Percentiles rank a stretch among this genome's conserved stretches.
Conservation (phyloP, 2,797 vertebrate species). For the Malacoraja senta region DNA sequence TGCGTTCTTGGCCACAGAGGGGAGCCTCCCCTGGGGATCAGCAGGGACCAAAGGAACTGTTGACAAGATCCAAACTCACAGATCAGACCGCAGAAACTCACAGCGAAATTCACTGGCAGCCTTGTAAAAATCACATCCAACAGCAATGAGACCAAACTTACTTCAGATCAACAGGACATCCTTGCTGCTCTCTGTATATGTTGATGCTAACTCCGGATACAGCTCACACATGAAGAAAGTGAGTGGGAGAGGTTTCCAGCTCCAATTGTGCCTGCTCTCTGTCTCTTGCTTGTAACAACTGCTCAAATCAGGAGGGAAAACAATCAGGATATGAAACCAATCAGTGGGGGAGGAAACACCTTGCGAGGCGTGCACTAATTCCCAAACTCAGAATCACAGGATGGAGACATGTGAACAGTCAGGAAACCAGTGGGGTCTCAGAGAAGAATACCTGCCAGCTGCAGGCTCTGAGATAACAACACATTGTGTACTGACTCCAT, state of each 20-base stretch:
- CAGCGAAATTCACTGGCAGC: neutral
- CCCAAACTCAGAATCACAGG: slow-evolving; percentile 23
- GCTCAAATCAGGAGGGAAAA: neutral
- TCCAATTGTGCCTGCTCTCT: neutral
- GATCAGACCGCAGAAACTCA: neutral
- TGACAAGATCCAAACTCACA: neutral
- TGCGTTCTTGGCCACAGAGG: neutral
- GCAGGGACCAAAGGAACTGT: neutral
- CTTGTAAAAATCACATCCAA: neutral
- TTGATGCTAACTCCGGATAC: neutral
- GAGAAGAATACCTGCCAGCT: slow-evolving; percentile 20
- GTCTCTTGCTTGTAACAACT: neutral
- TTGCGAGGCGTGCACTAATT: slow-evolving; percentile 16
- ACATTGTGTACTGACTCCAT: neutral
- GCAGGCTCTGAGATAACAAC: slow-evolving; percentile 29
- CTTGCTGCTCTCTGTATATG: too few relatives aligned
- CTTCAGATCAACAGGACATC: neutral
- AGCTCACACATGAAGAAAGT: neutral
- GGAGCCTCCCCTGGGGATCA: neutral
- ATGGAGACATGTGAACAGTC: slow-evolving; percentile 23
- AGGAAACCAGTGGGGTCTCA: neutral
- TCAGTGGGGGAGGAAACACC: slow-evolving; percentile 29
- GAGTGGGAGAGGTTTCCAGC: neutral
- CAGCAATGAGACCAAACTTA: neutral
- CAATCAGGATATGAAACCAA: slow-evolving; percentile 29